phyloP scores from a whole-genome alignment of 2,888 invertebrate species.

The Mesopsocus fuscifrons region DNA sequence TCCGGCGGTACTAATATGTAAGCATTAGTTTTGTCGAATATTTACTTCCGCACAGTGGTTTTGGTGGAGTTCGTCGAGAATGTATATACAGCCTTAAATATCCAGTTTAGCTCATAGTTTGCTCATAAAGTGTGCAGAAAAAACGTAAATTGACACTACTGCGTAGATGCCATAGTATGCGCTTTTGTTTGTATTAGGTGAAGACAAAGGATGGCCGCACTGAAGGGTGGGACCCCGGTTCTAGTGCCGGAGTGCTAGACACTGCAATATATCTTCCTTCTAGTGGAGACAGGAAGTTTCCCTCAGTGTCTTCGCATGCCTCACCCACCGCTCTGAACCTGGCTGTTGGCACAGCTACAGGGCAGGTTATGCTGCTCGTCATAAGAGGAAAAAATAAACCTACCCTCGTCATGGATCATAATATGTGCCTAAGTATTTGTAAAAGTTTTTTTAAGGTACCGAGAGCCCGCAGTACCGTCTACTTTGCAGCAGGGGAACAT shows the following conservation, averaged over 20 bases:
- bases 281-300: conserved; percentile 39
- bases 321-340: conserved; percentile 55
- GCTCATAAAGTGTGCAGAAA: too few relatives aligned
- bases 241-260: conserved; percentile 62
- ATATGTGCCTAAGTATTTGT: conserved; percentile 54
- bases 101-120: too few relatives aligned
- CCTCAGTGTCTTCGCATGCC: conserved; percentile 58
- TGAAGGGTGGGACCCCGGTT: conserved; percentile 93
- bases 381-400: conserved; percentile 75
- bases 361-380: conserved; percentile 88
- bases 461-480: too few relatives aligned
- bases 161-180: too few relatives aligned
- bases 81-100: too few relatives aligned
- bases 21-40: too few relatives aligned
- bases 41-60: too few relatives aligned
- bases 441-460: too few relatives aligned
- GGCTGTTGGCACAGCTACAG: conserved; percentile 86
- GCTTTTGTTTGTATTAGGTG: conserved; percentile 28
- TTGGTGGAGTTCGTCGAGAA: too few relatives aligned
- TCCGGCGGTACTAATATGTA: too few relatives aligned
- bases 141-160: too few relatives aligned
- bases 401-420: conserved; percentile 78
- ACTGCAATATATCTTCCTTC: conserved; percentile 42
- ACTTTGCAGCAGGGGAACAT: too few relatives aligned
- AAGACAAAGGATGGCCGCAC: conserved; percentile 83